A percentile compares a stretch with the other conserved stretches of the same genome.
These are phyloP conservation scores for Tinamus major DNA, from an alignment of 2,797 vertebrate species.

Conservation along the genomic window DNA sequence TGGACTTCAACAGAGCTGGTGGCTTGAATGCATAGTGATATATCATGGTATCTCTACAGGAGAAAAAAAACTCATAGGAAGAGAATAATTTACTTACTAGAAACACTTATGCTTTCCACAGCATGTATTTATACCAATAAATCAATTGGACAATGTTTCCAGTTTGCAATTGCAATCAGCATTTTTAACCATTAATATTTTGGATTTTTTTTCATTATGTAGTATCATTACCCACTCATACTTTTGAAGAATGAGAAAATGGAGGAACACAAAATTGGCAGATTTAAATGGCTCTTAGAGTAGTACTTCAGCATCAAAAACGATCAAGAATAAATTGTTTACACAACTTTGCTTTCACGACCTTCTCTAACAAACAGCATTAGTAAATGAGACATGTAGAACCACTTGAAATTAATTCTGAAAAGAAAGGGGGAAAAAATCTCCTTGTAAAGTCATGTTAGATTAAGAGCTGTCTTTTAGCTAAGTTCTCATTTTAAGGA, in stretches of 20 bases:
- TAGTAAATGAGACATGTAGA: constrained; percentile 45
- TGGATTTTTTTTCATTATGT: constrained; percentile 21
- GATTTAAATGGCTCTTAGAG: constrained; percentile 38
- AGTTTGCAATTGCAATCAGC: constrained; percentile 48
- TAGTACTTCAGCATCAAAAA: constrained; percentile 48
- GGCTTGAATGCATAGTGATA: constrained; percentile 11
- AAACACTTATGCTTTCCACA: constrained; percentile 55
- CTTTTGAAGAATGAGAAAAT: constrained; percentile 64
- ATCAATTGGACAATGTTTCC: constrained; percentile 60
- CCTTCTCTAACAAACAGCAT: neutral
- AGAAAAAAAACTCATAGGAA: constrained; percentile 17
- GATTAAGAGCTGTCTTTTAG: neutral
- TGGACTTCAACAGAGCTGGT: constrained; percentile 46
- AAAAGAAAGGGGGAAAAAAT: neutral
- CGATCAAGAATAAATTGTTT: constrained; percentile 49
- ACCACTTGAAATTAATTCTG: constrained; percentile 3
- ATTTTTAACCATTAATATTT: constrained; percentile 49
- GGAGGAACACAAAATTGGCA: constrained; percentile 25
- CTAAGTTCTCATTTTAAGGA: neutral
- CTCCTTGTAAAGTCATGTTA: constrained; percentile 9
- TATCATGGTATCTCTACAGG: constrained; percentile 1
- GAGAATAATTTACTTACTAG: constrained; percentile 51
- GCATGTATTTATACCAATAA: constrained; percentile 68
- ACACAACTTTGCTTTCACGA: constrained; percentile 14
- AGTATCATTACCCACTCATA: constrained; percentile 50